Base-by-base conservation (phyloP, 1,140 invertebrate genomes). In the Drosophila seguyi region DNA sequence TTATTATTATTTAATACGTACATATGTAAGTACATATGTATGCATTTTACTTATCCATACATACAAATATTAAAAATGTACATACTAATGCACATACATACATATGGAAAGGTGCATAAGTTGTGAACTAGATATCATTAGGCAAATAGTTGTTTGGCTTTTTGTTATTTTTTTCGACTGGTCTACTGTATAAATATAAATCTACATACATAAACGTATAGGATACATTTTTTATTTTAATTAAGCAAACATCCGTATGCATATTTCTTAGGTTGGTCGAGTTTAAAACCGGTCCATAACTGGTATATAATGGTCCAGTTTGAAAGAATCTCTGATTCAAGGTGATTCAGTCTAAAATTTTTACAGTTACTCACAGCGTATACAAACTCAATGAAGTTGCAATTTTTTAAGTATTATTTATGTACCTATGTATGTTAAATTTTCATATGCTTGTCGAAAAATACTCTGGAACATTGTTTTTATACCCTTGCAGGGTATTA, bases 241-340 rank as follows among this genome's bases (percentile, higher is more conserved):
- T 53, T 13, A 34, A 14, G 18, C 31, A 20, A 7, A 34, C 18
- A 53, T 31, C 25, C 31, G 16, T 39, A 45, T 31, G 53, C 48
- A 68, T 52, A 27, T 20, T 59, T 68, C 22, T 58, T 41, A 52
- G 36, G 25, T 41, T n/a, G 16, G 55, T 72, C 52, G 38, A 52
- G 63, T 52, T 58, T 67, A 5, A 50, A 73, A 73, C 69, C 69
- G 47, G 69, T 73, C 55, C n/a, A 16, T 38, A 41, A 68, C 52
- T 22, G 29, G 50, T 66, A n/a, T 22, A n/a, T 38, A 65, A 29
- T 69, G 22, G 34, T 68, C 14, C 65, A 68, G 38, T 39, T 69
- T 22, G 27, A 57, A 42, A 47, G 13, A 31, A 42, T 18, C 34
- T 20, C 13, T 41, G 38, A 68, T 29, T 58, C 27, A 48, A 73